Evolutionary conservation across 2,888 invertebrate genomes (phyloP).

Genomic region (Netelia virgata): DNA sequence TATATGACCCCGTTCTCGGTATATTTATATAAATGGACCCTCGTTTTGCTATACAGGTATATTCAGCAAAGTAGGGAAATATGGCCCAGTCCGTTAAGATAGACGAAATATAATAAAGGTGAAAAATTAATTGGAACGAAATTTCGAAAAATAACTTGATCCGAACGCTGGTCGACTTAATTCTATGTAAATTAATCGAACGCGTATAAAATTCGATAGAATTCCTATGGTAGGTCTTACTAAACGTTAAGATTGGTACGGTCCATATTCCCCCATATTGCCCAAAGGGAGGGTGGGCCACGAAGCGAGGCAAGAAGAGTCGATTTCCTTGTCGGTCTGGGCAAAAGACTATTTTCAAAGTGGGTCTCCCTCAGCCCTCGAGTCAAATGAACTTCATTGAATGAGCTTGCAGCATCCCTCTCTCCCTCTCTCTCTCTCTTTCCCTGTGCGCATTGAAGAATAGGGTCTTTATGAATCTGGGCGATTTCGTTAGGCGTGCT

Average conservation of each 20-base stretch:
- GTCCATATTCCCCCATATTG: not conserved
- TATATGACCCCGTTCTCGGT: not conserved
- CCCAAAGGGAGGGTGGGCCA: not conserved
- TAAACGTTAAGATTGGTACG: no score
- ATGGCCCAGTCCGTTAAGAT: no score
- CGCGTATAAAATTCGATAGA: no score
- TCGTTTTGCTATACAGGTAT: no score
- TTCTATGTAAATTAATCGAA: no score
- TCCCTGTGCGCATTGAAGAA: conserved; percentile 39
- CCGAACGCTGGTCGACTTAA: no score
- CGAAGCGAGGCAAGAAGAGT: conserved; percentile 13
- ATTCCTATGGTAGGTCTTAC: no score
- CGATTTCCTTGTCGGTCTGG: conserved; percentile 10
- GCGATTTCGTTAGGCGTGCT: conserved; percentile 14
- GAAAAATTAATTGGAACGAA: no score
- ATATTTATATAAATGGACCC: not conserved
- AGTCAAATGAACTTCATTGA: conserved; percentile 73
- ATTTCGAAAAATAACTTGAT: no score
- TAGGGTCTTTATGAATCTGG: conserved; percentile 56
- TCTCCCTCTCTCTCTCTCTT: conserved; percentile 24
- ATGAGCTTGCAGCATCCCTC: conserved; percentile 37
- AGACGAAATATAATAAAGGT: no score
- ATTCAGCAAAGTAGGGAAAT: no score
- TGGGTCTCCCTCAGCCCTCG: conserved; percentile 36
- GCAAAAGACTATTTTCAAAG: conserved; percentile 46